Base-by-base conservation (phyloP, 2,888 invertebrate genomes). In the Thymelicus sylvestris region DNA sequence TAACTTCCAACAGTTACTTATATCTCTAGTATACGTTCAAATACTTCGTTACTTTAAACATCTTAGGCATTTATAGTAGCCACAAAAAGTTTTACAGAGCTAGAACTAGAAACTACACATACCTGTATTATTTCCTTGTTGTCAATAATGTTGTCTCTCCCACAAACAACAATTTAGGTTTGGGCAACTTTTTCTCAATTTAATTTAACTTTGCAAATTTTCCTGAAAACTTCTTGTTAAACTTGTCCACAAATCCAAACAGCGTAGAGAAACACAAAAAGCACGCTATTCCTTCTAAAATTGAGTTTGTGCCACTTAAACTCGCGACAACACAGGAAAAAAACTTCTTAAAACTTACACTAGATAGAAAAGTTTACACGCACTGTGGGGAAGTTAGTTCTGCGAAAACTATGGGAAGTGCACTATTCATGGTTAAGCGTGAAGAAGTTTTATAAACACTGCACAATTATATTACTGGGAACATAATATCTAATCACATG, bases 281-380 rank as follows among this genome's bases (percentile, higher is more conserved):
- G 81, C 83, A 81, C 79, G 79, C 83, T 73, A 73, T 72, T 75
- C 67, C 73, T 71, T 71, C 73, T 71, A 74, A 74, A 78, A 74
- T 60, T 67, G 74, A 80, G 75, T 79, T 86, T 85, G 81, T 83
- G 84, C 81, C 86, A 87, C 84, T 81, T 80, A 77, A 81, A 77
- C 82, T 79, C 66, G 68, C 67, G 71, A 74, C 72, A 52, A 59
- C 67, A 76, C 80, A 80, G 80, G 80, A 80, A 73, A 69, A 44
- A 83, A 86, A 87, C 85, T 85, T 80, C 72, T 74, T 75, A 82
- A 81, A 88, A 86, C 86, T 87, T 83, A 79, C 91, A 91, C 91
- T 85, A 83, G 90, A 91, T 89, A 80, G 76, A 80, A 84, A 83
- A 82, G 82, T 79, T 73, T 68, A 55, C 72, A 71, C 72, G 70